Evolutionary conservation across 92 coral and sea anemone species (phyloP), one percentile per base, ranked within the genome.

Genomic region (Pocillopora grandis): DNA sequence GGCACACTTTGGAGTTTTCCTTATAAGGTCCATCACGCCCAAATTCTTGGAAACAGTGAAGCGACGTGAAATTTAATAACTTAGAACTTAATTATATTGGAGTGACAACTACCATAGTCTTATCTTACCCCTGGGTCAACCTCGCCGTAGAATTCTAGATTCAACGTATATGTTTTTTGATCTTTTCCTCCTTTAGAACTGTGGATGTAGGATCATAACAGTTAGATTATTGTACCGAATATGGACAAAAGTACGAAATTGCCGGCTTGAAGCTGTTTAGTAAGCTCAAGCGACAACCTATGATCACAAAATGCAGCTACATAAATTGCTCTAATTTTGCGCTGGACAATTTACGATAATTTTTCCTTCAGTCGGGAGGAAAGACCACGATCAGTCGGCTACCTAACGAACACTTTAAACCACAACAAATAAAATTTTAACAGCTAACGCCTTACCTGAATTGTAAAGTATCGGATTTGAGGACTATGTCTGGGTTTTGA

Each of bases 141-240:
- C 37, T 86, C 91, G 66, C 84, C 61, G 89, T 61, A 86, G 84
- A 97, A 94, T 77, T 87, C 90, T 62, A 97, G 71, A 64, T 94
- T 94, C 81, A 97, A 78, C 12, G 85, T 78, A 71, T 97, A 97
- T 14, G 60, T 68, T 80, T 92, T 94, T 77, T 97, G 97, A 35
- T 97, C 97, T 1, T 83, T 89, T 65, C 99, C 99, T 62, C 99
- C 99, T 76, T 88, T 89, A 1, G 90, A 85, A 48, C 99, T 96
- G 82, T 67, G 84, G 80, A 64, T 71, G 42, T 1, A 42, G 52
- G 52, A 42, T 42, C 52, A 42, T 3, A 42, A 42, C 5, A 42
- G 52, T 42, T 42, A 42, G 52, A 42, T 42, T 42, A 42, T 42
- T 42, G 52, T 42, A 42, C n/a, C 3, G 33, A 10, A 5, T 2